A percentile compares a stretch with the other conserved stretches of the same genome.
Conservation (phyloP, 2,113 vertebrate species). For the Rhabdornis inornatus region DNA sequence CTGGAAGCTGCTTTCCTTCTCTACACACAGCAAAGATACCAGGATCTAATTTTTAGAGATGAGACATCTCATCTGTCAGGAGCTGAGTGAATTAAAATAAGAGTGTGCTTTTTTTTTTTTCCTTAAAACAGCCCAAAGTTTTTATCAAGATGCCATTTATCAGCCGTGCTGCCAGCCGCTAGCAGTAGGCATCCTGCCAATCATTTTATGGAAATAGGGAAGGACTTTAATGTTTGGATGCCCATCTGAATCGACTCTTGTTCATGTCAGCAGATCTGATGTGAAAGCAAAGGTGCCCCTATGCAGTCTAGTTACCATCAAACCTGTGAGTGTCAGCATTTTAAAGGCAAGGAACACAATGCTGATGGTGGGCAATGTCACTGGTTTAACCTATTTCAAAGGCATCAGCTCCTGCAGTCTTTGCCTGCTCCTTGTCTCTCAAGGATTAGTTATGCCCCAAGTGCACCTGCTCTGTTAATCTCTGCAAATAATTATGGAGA, state of each 20-base stretch:
- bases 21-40: neutral
- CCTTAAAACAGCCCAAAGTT: constrained; percentile 38
- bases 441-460: constrained; percentile 7
- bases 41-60: constrained; percentile 3
- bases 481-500: constrained; percentile 26
- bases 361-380: constrained; percentile 67
- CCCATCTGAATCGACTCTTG: constrained; percentile 63
- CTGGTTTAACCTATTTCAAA: constrained; percentile 61
- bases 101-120: neutral
- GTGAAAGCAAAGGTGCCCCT: constrained; percentile 76
- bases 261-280: constrained; percentile 74
- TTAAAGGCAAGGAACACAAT: constrained; percentile 43
- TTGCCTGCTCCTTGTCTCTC: constrained; percentile 27
- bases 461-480: neutral
- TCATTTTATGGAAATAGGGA: constrained; percentile 65
- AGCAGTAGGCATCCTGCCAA: constrained; percentile 56
- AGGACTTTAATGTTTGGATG: constrained; percentile 62
- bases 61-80: constrained; percentile 42
- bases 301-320: constrained; percentile 49
- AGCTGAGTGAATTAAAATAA: constrained; percentile 31
- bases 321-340: constrained; percentile 61
- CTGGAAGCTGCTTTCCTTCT: neutral
- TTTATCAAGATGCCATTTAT: constrained; percentile 53
- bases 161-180: neutral
- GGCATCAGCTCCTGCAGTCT: neutral